phyloP scores from a whole-genome alignment of 1,140 invertebrate genomes.

The Acromyrmex charruanus region DNA sequence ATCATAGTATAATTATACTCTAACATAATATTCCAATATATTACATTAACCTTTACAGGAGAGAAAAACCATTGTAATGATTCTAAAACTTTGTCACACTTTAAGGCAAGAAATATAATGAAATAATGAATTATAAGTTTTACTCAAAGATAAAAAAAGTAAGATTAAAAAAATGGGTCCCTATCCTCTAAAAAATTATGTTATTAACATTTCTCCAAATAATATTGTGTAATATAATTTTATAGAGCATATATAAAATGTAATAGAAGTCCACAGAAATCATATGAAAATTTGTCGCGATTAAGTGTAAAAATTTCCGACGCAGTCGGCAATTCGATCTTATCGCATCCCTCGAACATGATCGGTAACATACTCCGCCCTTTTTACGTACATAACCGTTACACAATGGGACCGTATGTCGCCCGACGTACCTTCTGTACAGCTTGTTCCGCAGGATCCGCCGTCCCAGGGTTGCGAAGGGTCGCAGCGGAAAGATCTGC shows the following conservation, averaged over 20 bases:
- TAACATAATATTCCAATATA: neutral
- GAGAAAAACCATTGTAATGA: too few relatives aligned
- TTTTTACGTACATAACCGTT: slow-evolving; percentile 29
- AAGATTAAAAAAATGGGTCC: too few relatives aligned
- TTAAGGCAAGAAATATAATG: too few relatives aligned
- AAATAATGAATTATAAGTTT: too few relatives aligned
- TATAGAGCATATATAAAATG: neutral
- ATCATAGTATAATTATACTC: slow-evolving; percentile 7
- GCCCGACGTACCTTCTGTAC: slow-evolving; percentile 87
- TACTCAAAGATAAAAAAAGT: too few relatives aligned
- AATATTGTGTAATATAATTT: neutral
- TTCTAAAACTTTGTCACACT: too few relatives aligned
- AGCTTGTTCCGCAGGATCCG: slow-evolving; percentile 87
- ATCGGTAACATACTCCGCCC: neutral
- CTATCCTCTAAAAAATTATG: too few relatives aligned
- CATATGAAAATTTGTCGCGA: neutral
- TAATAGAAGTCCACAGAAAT: neutral
- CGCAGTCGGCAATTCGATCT: neutral
- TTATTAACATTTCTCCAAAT: neutral
- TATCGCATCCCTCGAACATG: neutral
- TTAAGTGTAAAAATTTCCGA: neutral
- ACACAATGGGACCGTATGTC: slow-evolving; percentile 21
- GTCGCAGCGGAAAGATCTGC: slow-evolving; percentile 86
- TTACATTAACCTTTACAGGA: neutral
- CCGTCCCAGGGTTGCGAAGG: slow-evolving; percentile 87